These are phyloP conservation scores for Cottus gobio DNA, from an alignment of 2,113 vertebrate species.

Conservation along the genomic window DNA sequence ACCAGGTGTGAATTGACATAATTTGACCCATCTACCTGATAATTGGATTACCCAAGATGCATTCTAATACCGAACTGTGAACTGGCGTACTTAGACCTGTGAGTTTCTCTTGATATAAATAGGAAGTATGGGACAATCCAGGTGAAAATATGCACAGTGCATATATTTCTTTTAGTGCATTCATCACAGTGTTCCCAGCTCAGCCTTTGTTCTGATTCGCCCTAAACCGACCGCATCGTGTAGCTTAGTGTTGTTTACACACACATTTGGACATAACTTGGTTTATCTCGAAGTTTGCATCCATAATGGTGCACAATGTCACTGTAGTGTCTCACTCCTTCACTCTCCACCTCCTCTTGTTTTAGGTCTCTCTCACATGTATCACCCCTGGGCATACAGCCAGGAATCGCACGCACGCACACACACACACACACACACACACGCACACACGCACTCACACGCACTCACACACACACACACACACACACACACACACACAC, in stretches of 20 bases:
- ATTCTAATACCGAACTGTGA: not conserved
- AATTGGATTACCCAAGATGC: not conserved
- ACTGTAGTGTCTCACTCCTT: not conserved
- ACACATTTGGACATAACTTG: not conserved
- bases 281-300: not conserved
- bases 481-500: not conserved
- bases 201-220: not conserved
- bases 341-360: not conserved
- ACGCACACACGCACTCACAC: too few species aligned
- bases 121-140: not conserved
- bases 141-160: not conserved
- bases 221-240: not conserved
- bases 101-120: not conserved
- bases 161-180: not conserved
- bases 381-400: constrained; percentile 4
- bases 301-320: not conserved
- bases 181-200: not conserved
- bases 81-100: not conserved
- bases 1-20: not conserved
- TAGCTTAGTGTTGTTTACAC: not conserved
- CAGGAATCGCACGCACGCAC: not conserved
- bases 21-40: too few species aligned
- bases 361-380: constrained; percentile 3
- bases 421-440: not conserved
- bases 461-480: not conserved